Conservation (phyloP, 2,797 vertebrate genomes). For the Alfaro cultratus region DNA sequence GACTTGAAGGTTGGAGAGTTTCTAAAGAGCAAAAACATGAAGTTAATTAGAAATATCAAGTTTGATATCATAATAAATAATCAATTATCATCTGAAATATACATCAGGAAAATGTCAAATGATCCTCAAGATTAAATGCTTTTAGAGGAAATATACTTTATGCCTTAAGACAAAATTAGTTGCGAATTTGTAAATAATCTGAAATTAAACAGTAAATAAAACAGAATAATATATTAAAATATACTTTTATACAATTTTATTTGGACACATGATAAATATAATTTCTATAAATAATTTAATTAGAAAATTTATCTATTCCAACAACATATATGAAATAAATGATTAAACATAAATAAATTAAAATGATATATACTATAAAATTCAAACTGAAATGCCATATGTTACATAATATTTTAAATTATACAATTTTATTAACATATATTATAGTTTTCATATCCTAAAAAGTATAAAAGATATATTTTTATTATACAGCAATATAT, state of each 20-base stretch:
- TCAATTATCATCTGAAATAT: background rate
- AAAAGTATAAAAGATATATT: too few relatives aligned
- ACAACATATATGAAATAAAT: too few relatives aligned
- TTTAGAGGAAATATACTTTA: background rate
- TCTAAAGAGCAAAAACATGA: slow-evolving; percentile 71
- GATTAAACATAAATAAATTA: too few relatives aligned
- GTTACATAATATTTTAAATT: too few relatives aligned
- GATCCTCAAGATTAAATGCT: background rate
- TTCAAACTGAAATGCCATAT: too few relatives aligned
- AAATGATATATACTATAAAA: too few relatives aligned
- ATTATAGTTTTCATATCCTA: too few relatives aligned
- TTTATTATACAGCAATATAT: too few relatives aligned
- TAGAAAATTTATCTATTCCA: too few relatives aligned
- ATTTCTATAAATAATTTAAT: background rate
- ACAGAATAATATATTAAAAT: background rate
- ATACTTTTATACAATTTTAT: background rate
- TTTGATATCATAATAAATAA: background rate
- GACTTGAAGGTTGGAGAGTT: slow-evolving; percentile 98
- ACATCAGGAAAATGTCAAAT: background rate
- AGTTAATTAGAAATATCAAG: background rate
- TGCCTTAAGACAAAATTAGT: too few relatives aligned
- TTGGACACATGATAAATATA: background rate
- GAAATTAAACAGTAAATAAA: background rate
- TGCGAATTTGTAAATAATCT: too few relatives aligned
- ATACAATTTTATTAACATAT: too few relatives aligned